phyloP scores from a whole-genome alignment of 2,888 invertebrate genomes.

The Eudasyphora cyanicolor region DNA sequence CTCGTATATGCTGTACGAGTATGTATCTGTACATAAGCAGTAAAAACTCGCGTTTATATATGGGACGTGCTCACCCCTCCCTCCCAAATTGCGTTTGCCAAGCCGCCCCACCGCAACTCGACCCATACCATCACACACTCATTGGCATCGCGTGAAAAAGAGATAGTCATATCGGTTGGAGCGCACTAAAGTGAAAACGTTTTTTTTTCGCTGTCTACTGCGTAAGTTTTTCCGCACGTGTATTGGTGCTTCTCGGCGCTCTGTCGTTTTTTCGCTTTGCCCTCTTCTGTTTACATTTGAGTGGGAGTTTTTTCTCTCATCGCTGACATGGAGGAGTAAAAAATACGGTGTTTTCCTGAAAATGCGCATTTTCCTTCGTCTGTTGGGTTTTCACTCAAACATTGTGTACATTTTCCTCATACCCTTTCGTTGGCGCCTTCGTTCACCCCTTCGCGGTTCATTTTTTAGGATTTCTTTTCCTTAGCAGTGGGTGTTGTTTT shows the following conservation, averaged over 20 bases:
- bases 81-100: background rate
- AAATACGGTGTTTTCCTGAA: constrained; percentile 38
- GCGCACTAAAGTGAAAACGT: constrained; percentile 39
- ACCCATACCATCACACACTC: background rate
- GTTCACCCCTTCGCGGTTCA: background rate
- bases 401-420: background rate
- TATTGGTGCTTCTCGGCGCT: constrained; percentile 5
- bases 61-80: constrained; percentile 11
- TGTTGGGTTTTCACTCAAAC: constrained; percentile 57
- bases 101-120: constrained; percentile 4
- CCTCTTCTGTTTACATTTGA: constrained; percentile 32
- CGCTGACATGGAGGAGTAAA: constrained; percentile 12
- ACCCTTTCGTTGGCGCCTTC: background rate
- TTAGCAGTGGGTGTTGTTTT: background rate
- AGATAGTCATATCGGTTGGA: constrained; percentile 51
- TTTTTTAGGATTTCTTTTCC: background rate
- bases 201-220: constrained; percentile 34
- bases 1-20: background rate
- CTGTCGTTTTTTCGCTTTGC: background rate
- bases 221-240: constrained; percentile 32
- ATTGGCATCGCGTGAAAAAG: constrained; percentile 43
- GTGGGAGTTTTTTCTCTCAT: constrained; percentile 33
- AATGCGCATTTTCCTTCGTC: constrained; percentile 60
- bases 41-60: constrained; percentile 34
- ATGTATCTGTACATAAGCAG: too few species aligned